phyloP scores from a whole-genome alignment of 2,888 invertebrate genomes.

The Acanthosepion esculentum region DNA sequence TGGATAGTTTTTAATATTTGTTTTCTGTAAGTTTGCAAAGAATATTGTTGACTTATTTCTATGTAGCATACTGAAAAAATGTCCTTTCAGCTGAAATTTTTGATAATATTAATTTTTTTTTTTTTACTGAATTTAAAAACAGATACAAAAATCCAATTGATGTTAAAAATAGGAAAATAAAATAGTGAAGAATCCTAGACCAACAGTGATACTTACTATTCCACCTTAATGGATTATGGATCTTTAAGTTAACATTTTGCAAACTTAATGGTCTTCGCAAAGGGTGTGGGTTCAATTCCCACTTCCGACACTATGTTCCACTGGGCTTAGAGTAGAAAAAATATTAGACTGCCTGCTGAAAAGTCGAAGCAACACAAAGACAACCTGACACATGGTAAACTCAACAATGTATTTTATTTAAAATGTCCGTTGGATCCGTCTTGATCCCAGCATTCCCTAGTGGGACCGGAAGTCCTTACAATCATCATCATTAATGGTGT shows the following conservation, averaged over 20 bases:
- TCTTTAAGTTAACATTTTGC: background rate
- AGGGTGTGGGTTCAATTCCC: no score
- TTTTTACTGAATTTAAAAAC: background rate
- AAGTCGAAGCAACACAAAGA: no score
- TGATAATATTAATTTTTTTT: background rate
- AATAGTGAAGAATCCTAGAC: background rate
- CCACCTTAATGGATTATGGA: background rate
- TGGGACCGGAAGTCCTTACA: no score
- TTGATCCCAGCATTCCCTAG: no score
- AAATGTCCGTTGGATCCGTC: no score
- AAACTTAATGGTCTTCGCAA: background rate
- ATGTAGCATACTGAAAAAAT: background rate
- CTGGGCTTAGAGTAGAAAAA: no score
- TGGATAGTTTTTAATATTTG: background rate
- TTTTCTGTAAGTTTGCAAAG: background rate
- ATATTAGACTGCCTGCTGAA: no score
- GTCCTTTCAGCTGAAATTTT: no score
- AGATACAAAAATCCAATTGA: background rate
- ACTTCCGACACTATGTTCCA: no score
- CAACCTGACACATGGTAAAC: no score
- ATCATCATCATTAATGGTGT: no score
- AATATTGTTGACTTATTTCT: background rate
- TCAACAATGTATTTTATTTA: no score
- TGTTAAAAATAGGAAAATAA: background rate
- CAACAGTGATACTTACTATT: background rate